Conservation (phyloP, 2,888 invertebrate genomes). For the Ochlodes sylvanus region DNA sequence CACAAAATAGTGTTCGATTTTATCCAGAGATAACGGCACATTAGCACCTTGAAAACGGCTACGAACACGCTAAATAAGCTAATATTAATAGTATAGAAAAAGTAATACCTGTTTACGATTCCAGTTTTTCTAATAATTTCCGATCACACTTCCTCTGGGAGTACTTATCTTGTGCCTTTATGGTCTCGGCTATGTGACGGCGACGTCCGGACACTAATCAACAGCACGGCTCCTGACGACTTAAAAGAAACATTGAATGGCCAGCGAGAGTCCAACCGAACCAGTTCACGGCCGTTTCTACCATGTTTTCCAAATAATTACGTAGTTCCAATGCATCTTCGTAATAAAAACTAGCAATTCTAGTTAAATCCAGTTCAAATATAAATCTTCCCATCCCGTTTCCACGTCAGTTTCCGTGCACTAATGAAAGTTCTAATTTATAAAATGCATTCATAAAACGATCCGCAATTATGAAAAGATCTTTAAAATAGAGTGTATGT, state of each 20-base stretch:
- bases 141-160: slow-evolving; percentile 26
- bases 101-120: neutral
- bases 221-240: slow-evolving; percentile 29
- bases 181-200: slow-evolving; percentile 19
- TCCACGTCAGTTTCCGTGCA: slow-evolving; percentile 5
- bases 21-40: too few species aligned
- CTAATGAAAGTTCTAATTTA: slow-evolving; percentile 19
- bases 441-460: neutral
- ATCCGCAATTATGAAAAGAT: too few species aligned
- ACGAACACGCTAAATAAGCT: too few species aligned
- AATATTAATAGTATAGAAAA: neutral
- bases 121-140: slow-evolving; percentile 27
- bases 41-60: too few species aligned
- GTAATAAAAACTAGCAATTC: slow-evolving; percentile 22
- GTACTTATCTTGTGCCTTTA: slow-evolving; percentile 10
- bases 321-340: slow-evolving; percentile 38
- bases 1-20: too few species aligned
- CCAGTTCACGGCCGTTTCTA: slow-evolving; percentile 49
- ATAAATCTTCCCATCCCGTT: slow-evolving; percentile 12
- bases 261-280: slow-evolving; percentile 50
- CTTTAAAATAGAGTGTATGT: neutral
- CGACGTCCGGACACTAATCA: slow-evolving; percentile 38
- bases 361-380: slow-evolving; percentile 20
- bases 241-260: slow-evolving; percentile 43
- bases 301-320: slow-evolving; percentile 66